Evolutionary conservation across 2,888 invertebrate genomes (phyloP), one percentile per base, ranked within the genome.

Genomic region (Drosophila anomalata): DNA sequence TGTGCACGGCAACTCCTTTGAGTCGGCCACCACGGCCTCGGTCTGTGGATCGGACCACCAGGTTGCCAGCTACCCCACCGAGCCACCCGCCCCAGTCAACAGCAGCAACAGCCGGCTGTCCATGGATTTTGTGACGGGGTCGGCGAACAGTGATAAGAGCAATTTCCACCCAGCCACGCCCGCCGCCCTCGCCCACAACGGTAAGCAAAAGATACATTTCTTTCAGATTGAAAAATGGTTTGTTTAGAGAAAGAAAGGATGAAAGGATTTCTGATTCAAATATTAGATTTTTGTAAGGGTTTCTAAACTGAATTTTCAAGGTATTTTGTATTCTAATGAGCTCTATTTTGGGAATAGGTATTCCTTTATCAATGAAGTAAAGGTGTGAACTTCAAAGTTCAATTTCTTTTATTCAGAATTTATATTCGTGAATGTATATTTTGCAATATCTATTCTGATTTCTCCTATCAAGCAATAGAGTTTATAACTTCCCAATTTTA

Each of bases 21-120:
- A 87, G 51, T 78, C 89, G 65, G 78, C 88, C 51, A 80, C 88
- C 77, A 86, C 80, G 42, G 82, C 77, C 67, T 89, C 90, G 72
- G 82, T 87, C 74, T 90, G 91, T 88, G 90, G 90, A 78, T 89
- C 91, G 55, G 91, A 91, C 77, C 90, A 90, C 75, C 91, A 90
- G 87, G 85, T 89, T 58, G 88, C 81, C 65, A 90, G 87, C 87
- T 90, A 91, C 79, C 78, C 88, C 41, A 55, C 51, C 50, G 46
- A 78, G 72, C 75, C 75, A 51, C 58, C 77, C 48, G 59, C 78
- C 76, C 58, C 14, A 67, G 46, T 51, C 54, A 82, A 54, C 76
- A 77, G 77, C 78, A 44, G 76, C 24, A 63, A 85, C 14, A 86
- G 73, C 50, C 88, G 88, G 39, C 75, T 88, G 60, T 73, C 88